Evolutionary conservation across 2,888 invertebrate genomes (phyloP), one percentile per base, ranked within the genome.

Genomic region (Diaphora mendica): DNA sequence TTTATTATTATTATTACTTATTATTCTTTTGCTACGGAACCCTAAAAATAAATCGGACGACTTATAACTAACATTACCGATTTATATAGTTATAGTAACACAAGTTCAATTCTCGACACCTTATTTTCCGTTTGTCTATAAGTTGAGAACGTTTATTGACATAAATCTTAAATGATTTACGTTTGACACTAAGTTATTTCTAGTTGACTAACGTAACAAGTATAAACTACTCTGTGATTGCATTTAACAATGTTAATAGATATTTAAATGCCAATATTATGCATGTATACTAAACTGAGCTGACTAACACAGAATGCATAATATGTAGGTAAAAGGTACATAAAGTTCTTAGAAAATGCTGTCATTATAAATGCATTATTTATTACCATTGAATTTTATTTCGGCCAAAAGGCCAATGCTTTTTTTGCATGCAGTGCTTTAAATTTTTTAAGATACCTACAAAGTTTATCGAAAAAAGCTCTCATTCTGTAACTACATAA

Each of bases 141-240:
- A 30, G 30, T 17, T 30, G 1, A 71, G 42, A n/a, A 59, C 62
- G 70, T 68, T 76, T 15, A 73, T 64, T 62, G 44, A 75, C 67
- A 64, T 20, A 67, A 68, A 71, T 72, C 68, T 33, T 65, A 48
- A 74, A 44, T 67, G 73, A n/a, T 81, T 39, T 68, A 67, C 67
- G 73, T 68, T 74, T 73, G 71, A 73, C 65, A 42, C 70, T 11
- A 70, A 74, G 59, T 39, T 71, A 72, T 75, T 80, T 70, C 72
- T 44, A 3, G 70, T 66, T 75, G 77, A 79, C 74, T 77, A 73
- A 77, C 17, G 17, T 62, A 17, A 26, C 30, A 62, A 30, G 15
- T 30, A 62, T 62, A 4, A 17, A 30, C 62, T 30, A 62, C 30
- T 30, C 8, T 15, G 17, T 59, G 30, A 59, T 59, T 30, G 26